Conservation (phyloP, 1,140 invertebrate genomes). For the Drosophila virilis region DNA sequence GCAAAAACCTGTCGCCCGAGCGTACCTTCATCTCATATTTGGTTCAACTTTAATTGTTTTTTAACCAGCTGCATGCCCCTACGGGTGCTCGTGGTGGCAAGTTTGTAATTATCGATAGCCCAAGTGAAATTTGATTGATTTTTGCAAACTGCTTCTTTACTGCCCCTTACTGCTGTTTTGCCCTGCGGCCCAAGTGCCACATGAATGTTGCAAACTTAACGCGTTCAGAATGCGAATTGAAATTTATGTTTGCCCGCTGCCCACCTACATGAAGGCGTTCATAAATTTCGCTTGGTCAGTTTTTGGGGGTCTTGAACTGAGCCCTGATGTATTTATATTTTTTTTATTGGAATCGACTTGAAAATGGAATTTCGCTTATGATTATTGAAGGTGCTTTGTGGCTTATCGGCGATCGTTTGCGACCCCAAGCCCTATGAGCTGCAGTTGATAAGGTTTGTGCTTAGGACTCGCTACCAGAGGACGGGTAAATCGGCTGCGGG, state of each 20-base stretch:
- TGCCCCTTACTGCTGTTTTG: background rate
- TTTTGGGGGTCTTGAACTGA: background rate
- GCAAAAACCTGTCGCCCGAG: conserved; percentile 60
- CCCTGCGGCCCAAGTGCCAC: conserved; percentile 9
- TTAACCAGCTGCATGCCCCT: conserved; percentile 59
- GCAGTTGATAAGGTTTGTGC: conserved; percentile 10
- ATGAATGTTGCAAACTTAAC: conserved; percentile 36
- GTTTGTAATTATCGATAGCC: conserved; percentile 57
- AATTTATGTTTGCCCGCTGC: conserved; percentile 48
- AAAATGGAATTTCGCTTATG: conserved; percentile 22
- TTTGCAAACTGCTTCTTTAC: conserved; percentile 24
- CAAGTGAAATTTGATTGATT: conserved; percentile 78
- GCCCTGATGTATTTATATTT: background rate
- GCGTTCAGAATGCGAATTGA: conserved; percentile 11
- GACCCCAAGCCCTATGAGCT: background rate
- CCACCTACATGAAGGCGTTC: conserved; percentile 46
- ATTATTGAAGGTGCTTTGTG: conserved; percentile 7
- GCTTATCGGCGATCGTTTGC: conserved; percentile 29
- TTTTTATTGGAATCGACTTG: conserved; percentile 17
- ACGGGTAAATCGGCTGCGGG: background rate
- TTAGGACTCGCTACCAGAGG: conserved; percentile 7
- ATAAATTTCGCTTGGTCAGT: conserved; percentile 28
- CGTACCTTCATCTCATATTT: conserved; percentile 50
- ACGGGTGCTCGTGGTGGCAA: conserved; percentile 21
- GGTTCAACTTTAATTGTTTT: conserved; percentile 82